Evolutionary conservation across 2,888 invertebrate genomes (phyloP).

Genomic region (Cerastoderma edule): DNA sequence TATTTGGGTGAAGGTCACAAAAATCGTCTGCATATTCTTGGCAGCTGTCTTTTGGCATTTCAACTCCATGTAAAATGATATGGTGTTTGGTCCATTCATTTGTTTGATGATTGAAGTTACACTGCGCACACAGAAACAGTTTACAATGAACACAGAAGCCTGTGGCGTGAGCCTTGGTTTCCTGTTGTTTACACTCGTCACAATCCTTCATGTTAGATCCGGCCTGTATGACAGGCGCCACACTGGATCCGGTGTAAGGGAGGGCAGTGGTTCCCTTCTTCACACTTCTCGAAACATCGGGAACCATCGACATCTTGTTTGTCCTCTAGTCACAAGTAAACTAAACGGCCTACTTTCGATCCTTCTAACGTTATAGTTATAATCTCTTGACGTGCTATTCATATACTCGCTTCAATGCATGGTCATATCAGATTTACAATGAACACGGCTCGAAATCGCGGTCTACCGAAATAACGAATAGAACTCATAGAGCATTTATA

Average conservation of each 20-base stretch:
- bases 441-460: no score
- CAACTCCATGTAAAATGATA: conserved; percentile 32
- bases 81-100: conserved; percentile 27
- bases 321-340: no score
- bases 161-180: conserved; percentile 8
- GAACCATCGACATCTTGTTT: conserved; percentile 14
- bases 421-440: no score
- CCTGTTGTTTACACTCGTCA: conserved; percentile 35
- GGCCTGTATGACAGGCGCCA: neutral
- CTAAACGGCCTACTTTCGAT: no score
- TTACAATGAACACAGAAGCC: conserved; percentile 45
- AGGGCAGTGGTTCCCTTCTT: conserved; percentile 36
- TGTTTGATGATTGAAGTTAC: conserved; percentile 34
- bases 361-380: no score
- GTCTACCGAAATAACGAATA: no score
- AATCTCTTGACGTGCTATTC: no score
- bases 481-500: no score
- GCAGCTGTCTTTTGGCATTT: conserved; percentile 27
- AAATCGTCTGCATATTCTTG: neutral
- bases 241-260: conserved; percentile 18
- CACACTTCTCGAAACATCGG: neutral
- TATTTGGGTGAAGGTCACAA: conserved; percentile 37
- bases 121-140: conserved; percentile 42
- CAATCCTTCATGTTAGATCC: conserved; percentile 21
- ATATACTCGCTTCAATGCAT: no score